These are phyloP conservation scores for Leptinotarsa undecemlineata DNA, from an alignment of 1,140 invertebrate species.

Conservation along the genomic window DNA sequence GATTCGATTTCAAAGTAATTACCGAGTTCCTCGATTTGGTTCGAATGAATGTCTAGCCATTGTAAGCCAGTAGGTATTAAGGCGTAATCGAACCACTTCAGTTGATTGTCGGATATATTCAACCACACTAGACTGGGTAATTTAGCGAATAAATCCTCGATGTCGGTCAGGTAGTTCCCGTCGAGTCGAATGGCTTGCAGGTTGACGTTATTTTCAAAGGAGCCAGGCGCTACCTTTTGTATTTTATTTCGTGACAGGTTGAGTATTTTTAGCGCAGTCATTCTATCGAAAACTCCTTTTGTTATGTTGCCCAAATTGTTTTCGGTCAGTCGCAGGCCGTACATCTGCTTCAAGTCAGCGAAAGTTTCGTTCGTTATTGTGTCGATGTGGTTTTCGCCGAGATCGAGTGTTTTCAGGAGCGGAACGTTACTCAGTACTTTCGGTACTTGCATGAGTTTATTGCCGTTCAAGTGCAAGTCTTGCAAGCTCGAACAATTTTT, in stretches of 20 bases:
- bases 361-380: conserved; percentile 83
- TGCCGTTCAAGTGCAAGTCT: conserved; percentile 87
- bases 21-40: conserved; percentile 83
- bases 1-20: conserved; percentile 90
- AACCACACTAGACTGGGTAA: conserved; percentile 87
- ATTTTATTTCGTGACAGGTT: conserved; percentile 88
- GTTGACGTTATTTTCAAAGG: conserved; percentile 82
- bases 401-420: conserved; percentile 81
- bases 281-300: conserved; percentile 80
- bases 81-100: conserved; percentile 89
- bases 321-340: conserved; percentile 82
- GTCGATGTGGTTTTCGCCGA: conserved; percentile 86
- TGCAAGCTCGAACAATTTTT: conserved; percentile 82
- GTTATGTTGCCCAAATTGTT: conserved; percentile 86
- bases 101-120: conserved; percentile 88
- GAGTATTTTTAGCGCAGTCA: conserved; percentile 82
- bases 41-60: conserved; percentile 88
- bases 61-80: conserved; percentile 86
- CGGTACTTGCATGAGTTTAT: conserved; percentile 82
- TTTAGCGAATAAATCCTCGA: conserved; percentile 82
- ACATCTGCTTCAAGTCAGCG: conserved; percentile 77
- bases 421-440: conserved; percentile 79
- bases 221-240: conserved; percentile 79
- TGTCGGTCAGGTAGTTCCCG: conserved; percentile 84
- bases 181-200: conserved; percentile 86